Conservation (phyloP, 2,113 vertebrate genomes). For the Anguilla rostrata region DNA sequence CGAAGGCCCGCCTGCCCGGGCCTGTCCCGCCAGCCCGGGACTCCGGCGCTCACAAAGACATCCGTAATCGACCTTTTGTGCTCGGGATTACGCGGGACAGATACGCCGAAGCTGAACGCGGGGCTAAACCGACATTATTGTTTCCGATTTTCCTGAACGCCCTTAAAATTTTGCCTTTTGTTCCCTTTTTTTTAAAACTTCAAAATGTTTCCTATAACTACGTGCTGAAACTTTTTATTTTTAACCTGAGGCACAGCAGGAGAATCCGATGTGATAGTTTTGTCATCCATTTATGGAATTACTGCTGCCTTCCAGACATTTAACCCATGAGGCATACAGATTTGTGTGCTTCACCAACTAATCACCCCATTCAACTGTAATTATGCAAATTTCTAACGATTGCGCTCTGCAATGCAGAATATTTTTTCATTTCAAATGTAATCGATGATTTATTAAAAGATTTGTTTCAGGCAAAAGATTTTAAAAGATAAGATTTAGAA, state of each 20-base stretch:
- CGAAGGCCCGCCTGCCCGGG: conserved; percentile 51
- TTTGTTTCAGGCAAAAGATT: background rate
- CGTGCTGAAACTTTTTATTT: conserved; percentile 6
- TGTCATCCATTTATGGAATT: conserved; percentile 9
- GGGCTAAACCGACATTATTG: conserved; percentile 48
- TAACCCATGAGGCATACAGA: background rate
- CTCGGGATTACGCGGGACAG: conserved; percentile 64
- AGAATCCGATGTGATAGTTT: conserved; percentile 15
- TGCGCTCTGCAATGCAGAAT: background rate
- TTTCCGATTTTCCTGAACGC: conserved; percentile 57
- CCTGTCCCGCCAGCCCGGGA: conserved; percentile 59
- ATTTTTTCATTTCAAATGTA: background rate
- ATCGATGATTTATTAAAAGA: background rate
- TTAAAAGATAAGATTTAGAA: background rate
- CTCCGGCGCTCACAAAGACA: conserved; percentile 65
- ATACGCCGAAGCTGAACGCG: conserved; percentile 56
- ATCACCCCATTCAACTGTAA: background rate
- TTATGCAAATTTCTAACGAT: background rate
- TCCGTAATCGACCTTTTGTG: conserved; percentile 71
- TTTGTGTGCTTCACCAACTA: background rate
- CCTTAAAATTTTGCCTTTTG: background rate
- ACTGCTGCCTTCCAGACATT: background rate
- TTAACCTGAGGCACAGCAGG: conserved; percentile 11
- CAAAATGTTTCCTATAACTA: conserved; percentile 24
- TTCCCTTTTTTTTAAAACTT: conserved; percentile 33